phyloP scores from a whole-genome alignment of 2,888 invertebrate genomes.

The Terebella lapidaria region DNA sequence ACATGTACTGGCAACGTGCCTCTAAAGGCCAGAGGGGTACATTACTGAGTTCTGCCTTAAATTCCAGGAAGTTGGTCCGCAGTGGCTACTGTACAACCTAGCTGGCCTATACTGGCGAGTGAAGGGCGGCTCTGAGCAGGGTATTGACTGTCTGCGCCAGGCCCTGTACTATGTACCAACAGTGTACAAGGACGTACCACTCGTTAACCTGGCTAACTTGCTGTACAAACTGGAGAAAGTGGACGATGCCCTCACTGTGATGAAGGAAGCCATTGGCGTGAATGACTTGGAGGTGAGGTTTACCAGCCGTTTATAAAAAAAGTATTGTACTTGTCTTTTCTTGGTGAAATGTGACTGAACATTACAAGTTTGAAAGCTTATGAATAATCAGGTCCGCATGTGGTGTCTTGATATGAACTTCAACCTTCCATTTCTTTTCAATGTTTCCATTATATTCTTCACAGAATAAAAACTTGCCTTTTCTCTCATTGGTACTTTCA shows the following conservation, averaged over 20 bases:
- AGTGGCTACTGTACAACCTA: slow-evolving; percentile 69
- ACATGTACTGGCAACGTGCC: no score
- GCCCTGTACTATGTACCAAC: slow-evolving; percentile 61
- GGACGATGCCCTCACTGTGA: slow-evolving; percentile 63
- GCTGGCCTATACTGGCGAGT: slow-evolving; percentile 76
- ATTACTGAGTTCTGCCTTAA: background rate
- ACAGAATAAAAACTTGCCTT: no score
- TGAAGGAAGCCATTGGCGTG: slow-evolving; percentile 62
- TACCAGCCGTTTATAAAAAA: background rate
- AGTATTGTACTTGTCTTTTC: background rate
- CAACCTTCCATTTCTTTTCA: no score
- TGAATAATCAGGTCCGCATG: no score
- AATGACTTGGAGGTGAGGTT: slow-evolving; percentile 63
- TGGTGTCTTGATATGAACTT: no score
- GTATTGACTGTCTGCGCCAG: slow-evolving; percentile 66
- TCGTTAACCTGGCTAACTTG: slow-evolving; percentile 68
- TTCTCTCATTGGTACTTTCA: slow-evolving; percentile 38
- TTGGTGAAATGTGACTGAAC: no score
- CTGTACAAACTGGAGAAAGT: slow-evolving; percentile 59
- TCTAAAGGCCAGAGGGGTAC: no score
- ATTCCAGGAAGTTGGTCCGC: slow-evolving; percentile 66
- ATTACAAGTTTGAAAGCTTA: slow-evolving; percentile 30
- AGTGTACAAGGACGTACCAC: slow-evolving; percentile 64
- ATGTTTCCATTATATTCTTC: no score
- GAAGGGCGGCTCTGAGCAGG: slow-evolving; percentile 65